Base-by-base conservation (phyloP, 2,888 invertebrate species). In the Brenthis hecate region DNA sequence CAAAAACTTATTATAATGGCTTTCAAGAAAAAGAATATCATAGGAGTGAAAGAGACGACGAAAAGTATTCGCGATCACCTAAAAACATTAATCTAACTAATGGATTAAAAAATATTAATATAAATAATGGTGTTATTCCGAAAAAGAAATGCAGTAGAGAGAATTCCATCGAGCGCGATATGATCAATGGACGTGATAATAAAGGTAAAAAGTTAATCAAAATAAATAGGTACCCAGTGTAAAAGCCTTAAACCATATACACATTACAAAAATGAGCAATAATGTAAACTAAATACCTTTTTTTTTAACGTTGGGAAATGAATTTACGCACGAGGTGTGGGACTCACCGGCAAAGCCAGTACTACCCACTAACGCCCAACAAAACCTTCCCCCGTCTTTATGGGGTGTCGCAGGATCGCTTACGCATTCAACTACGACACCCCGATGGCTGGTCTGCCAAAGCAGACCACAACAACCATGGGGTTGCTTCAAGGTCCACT, bases 51-150 rank as follows among this genome's bases (percentile, higher is more conserved):
- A 80, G 73, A 62, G 81, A 84, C 36, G 84, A 85, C 64, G 83
- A 84, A 13, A 75, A 81, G 76, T 80, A 77, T 76, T 83, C 84
- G 50, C 76, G 89, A 51, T 90, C 90, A 13, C 91, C 91, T 13
- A 91, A 89, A 78, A 91, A 91, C 77, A 88, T 90, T 32, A 92
- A 92, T 81, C 78, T 92, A 64, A 81, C 83, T 55, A 92, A 92
- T 79, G 92, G 92, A 56, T 72, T 91, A 71, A 91, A 89, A 75
- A 92, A 89, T 81, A 86, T 91, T 74, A 91, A 91, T 81, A 80
- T 89, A 66, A 90, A 82, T 75, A 92, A 92, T 80, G 89, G 90
- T 13, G 88, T 90, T 53, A 81, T 88, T 74, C 85, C 87, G 63
- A 92, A 89, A 77, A 89, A 87, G 73, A 76, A 81, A 71, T 85